Evolutionary conservation across 2,113 vertebrate genomes (phyloP).

Genomic region (Bungarus multicinctus): DNA sequence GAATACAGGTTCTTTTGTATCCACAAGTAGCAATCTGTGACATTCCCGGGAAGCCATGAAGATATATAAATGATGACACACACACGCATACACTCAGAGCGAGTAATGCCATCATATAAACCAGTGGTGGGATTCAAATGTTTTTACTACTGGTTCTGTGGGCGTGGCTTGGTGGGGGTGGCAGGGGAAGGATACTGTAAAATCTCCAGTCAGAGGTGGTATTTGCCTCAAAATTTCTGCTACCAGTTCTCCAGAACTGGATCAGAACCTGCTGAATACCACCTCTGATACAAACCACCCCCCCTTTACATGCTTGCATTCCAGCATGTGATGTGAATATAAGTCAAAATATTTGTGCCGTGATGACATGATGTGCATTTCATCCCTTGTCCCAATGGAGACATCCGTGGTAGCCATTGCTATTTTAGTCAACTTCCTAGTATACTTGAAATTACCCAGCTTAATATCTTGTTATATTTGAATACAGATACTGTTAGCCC

Average conservation of each 20-base stretch:
- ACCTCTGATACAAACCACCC: background rate
- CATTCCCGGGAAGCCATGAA: background rate
- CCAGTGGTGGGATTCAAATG: too few species aligned
- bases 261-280: too few species aligned
- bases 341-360: background rate
- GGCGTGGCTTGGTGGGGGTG: too few species aligned
- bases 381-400: background rate
- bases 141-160: too few species aligned
- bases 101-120: background rate
- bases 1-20: background rate
- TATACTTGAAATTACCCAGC: background rate
- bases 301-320: background rate
- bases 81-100: background rate
- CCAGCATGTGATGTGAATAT: background rate
- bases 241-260: too few species aligned
- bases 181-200: too few species aligned
- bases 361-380: background rate
- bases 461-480: background rate
- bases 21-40: background rate
- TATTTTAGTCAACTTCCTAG: background rate
- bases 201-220: too few species aligned
- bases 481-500: background rate
- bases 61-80: background rate
- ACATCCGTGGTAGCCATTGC: background rate
- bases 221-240: too few species aligned